Base-by-base conservation (phyloP, 1,140 invertebrate species). In the Microplitis demolitor region DNA sequence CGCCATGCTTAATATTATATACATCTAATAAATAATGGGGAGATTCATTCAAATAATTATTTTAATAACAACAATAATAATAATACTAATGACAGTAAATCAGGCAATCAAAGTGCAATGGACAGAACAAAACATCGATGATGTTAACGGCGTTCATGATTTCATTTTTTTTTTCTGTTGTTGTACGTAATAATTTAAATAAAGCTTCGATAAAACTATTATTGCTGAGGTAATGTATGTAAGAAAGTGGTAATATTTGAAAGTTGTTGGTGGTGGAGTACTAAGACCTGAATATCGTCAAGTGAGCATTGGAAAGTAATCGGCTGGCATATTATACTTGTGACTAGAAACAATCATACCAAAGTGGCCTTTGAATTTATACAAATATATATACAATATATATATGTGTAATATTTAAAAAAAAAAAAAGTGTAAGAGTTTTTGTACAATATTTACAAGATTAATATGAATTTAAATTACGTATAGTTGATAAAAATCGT, bases 371-470 rank as follows among this genome's bases (percentile, higher is more conserved):
- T 33, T 63, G 13, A 31, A 39, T 31, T 63, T 35, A 4, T 63
- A 31, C 34, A 37, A 33, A 31, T 45, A 39, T 24, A 50, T 66
- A 33, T 4, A 51, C 45, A 50, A 16, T 68, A 54, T 34, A 24
- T 54, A 6, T 68, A 16, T 39, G n/a, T 37, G n/a, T 50, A 45
- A 45, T 45, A 45, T 45, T 8, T 39, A 39, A 8, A 39, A 8
- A 39, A 8, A 39, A 8, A 39, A 39, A 8, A 45, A 24, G 24
- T 24, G 24, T 24, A 24, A 24, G 24, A 24, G 24, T 37, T 71
- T 71, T 71, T 58, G 61, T 71, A 71, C 60, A 62, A 51, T 70
- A 62, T 63, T 70, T 54, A 54, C 53, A 54, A n/a, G n/a, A n/a
- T n/a, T n/a, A n/a, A n/a, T n/a, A n/a, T n/a, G n/a, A 24, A 24